Percentiles rank a stretch among this genome's conserved stretches.
phyloP scores from a whole-genome alignment of 1,140 invertebrate genomes.

The Hylaeus volcanicus region DNA sequence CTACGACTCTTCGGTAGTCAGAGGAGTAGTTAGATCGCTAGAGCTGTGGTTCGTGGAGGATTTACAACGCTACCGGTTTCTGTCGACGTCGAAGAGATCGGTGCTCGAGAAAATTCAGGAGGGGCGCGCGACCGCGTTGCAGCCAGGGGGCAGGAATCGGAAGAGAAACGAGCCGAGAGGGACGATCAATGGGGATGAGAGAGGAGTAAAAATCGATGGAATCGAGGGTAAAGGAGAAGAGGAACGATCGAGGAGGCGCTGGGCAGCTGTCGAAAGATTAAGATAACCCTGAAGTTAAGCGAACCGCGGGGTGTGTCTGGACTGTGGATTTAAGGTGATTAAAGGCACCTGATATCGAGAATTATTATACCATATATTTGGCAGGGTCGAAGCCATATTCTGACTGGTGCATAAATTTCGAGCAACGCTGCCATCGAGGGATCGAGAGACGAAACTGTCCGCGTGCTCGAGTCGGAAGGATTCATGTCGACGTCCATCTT shows the following conservation, averaged over 20 bases:
- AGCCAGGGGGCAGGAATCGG: slow-evolving; percentile 11
- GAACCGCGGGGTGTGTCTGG: slow-evolving; percentile 74
- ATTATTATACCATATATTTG: slow-evolving; percentile 80
- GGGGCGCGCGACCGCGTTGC: background rate
- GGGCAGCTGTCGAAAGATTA: slow-evolving; percentile 81
- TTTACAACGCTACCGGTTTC: no score
- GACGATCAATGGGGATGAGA: background rate
- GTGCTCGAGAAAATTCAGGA: background rate
- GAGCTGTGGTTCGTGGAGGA: no score
- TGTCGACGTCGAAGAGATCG: no score
- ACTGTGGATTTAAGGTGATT: slow-evolving; percentile 81
- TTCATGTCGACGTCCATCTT: no score
- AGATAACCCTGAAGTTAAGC: slow-evolving; percentile 80
- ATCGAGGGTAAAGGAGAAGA: slow-evolving; percentile 59
- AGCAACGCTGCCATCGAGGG: slow-evolving; percentile 1
- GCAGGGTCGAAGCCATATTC: slow-evolving; percentile 71
- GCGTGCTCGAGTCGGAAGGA: slow-evolving; percentile 1
- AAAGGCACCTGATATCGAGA: slow-evolving; percentile 81
- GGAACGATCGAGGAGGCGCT: slow-evolving; percentile 74
- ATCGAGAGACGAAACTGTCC: background rate
- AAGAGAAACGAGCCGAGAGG: slow-evolving; percentile 27
- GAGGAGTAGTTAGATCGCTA: no score
- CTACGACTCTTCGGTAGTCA: no score
- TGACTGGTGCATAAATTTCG: slow-evolving; percentile 69
- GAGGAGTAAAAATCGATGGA: slow-evolving; percentile 41